Conservation (phyloP, 2,888 invertebrate genomes). For the Listrodromus nycthemerus region DNA sequence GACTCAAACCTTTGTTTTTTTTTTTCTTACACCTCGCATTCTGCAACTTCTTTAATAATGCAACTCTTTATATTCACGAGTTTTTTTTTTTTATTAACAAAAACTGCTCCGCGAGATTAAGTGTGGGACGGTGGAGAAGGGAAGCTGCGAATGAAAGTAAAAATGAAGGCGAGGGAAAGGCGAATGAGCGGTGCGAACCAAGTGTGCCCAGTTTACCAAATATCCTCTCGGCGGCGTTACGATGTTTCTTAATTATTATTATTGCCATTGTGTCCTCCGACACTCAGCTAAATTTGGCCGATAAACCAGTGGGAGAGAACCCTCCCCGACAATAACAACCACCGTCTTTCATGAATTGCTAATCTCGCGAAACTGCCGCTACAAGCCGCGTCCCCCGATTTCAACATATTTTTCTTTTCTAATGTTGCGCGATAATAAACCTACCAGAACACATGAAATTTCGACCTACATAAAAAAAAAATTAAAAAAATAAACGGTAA, state of each 20-base stretch:
- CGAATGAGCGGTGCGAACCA: constrained; percentile 61
- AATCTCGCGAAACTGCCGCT: constrained; percentile 75
- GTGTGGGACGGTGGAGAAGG: constrained; percentile 71
- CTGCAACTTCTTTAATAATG: constrained; percentile 85
- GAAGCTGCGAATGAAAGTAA: constrained; percentile 63
- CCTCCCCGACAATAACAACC: constrained; percentile 81
- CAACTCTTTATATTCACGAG: constrained; percentile 85
- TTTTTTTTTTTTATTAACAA: constrained; percentile 80
- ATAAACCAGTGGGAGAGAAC: constrained; percentile 51
- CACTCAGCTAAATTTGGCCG: constrained; percentile 77
- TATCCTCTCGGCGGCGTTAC: constrained; percentile 79
- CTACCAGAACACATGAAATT: neutral
- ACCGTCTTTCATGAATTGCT: constrained; percentile 83
- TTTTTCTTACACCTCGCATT: constrained; percentile 80
- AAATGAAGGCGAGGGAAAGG: constrained; percentile 54
- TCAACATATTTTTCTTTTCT: constrained; percentile 29
- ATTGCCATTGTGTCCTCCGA: constrained; percentile 81
- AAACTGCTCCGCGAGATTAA: constrained; percentile 82
- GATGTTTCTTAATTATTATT: constrained; percentile 84
- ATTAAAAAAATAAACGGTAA: too few relatives aligned
- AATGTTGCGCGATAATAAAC: neutral
- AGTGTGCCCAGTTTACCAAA: constrained; percentile 69
- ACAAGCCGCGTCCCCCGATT: constrained; percentile 33
- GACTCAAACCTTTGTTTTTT: constrained; percentile 76
- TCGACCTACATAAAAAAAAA: neutral